A percentile compares a stretch with the other conserved stretches of the same genome.
Conservation (phyloP, 1,140 invertebrate genomes). For the Drusus annulatus region DNA sequence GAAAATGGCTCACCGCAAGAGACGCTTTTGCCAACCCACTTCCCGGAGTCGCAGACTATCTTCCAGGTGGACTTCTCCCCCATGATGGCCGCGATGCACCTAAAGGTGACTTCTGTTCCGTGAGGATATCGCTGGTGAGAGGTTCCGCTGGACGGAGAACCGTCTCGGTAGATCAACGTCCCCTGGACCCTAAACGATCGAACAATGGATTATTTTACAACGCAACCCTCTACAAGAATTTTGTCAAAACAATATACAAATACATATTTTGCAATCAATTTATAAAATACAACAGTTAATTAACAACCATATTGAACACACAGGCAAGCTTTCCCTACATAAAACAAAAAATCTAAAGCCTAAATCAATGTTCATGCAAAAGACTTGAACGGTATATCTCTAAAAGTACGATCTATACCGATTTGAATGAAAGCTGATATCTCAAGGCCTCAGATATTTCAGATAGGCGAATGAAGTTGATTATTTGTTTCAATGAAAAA, state of each 20-base stretch:
- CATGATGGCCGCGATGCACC: slow-evolving; percentile 84
- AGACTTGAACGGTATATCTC: too few relatives aligned
- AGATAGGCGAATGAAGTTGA: too few relatives aligned
- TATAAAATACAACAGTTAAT: neutral
- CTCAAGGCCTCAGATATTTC: too few relatives aligned
- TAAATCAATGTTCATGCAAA: neutral
- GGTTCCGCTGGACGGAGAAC: slow-evolving; percentile 66
- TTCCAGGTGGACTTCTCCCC: slow-evolving; percentile 87
- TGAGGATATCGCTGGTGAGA: slow-evolving; percentile 78
- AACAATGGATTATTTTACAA: too few relatives aligned
- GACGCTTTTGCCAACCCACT: slow-evolving; percentile 84
- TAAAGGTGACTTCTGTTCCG: slow-evolving; percentile 85
- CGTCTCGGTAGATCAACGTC: slow-evolving; percentile 77
- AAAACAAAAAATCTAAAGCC: neutral
- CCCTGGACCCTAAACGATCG: slow-evolving; percentile 73
- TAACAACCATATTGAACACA: neutral
- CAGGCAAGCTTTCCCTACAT: neutral
- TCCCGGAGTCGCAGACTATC: slow-evolving; percentile 86
- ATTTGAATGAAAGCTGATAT: too few relatives aligned
- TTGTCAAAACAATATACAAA: too few relatives aligned
- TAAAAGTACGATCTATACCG: too few relatives aligned
- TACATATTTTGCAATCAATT: too few relatives aligned
- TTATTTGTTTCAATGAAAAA: too few relatives aligned
- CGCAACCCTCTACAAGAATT: too few relatives aligned
- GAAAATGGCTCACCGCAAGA: slow-evolving; percentile 76